Base-by-base conservation (phyloP, 2,797 vertebrate species). In the Gadopsis marmoratus region DNA sequence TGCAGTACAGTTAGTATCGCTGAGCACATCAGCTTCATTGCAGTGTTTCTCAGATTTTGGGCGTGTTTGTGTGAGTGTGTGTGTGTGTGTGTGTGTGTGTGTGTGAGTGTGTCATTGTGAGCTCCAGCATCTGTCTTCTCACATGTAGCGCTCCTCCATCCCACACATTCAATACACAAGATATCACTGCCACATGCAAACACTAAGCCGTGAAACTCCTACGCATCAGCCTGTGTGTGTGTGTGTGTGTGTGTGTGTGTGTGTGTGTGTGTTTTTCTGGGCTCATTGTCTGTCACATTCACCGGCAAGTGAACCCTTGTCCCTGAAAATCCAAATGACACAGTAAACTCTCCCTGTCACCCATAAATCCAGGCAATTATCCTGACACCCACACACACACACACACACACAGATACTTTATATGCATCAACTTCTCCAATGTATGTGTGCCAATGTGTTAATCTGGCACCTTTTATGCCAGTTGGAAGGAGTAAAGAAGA, bases 231-330 rank as follows among this genome's bases (percentile, higher is more conserved):
- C 21, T 59, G 60, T 75, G 53, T 60, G 33, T 86, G 37, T 37
- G 33, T 50, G n/a, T n/a, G 23, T 73, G 58, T 55, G 74, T 66
- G 62, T 67, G 59, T 39, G 60, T 67, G 62, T 66, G 7, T 55
- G 13, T 55, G 48, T 67, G 56, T 60, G 64, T 67, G 75, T 67
- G 70, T 74, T 5, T 86, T 76, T 68, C 14, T 3, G 12, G 47
- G 51, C 35, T 80, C 53, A 76, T 79, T 89, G 86, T 86, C 74
- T 82, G 79, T 68, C 86, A 87, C 79, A 72, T 90, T 93, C 91
- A 91, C 87, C 90, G 66, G 83, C 74, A 87, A 78, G 75, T 93
- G 89, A 93, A 92, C 89, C 72, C 90, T 62, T 86, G 89, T 93
- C 86, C 85, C 82, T 72, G 81, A 88, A 91, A 92, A 92, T 88